A percentile compares a stretch with the other conserved stretches of the same genome.
Evolutionary conservation across 2,113 vertebrate genomes (phyloP).

Genomic region (Odocoileus hemionus): DNA sequence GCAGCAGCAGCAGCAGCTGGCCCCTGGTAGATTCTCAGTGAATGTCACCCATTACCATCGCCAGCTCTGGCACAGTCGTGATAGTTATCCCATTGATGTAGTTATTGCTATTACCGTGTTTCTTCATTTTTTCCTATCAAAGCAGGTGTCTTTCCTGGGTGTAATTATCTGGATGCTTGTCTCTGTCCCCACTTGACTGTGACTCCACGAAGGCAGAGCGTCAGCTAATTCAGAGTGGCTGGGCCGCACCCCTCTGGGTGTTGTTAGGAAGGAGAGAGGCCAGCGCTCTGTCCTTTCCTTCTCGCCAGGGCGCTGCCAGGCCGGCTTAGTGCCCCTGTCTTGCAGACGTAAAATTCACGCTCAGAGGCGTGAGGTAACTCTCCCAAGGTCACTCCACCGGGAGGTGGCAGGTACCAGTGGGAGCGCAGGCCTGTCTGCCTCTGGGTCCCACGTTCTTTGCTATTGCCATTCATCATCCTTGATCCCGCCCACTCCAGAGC

Average conservation of each 20-base stretch:
- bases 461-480: rapidly evolving
- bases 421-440: not conserved
- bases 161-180: not conserved
- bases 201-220: not conserved
- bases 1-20: not conserved
- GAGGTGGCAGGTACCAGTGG: not conserved
- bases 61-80: rapidly evolving
- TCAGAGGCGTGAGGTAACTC: not conserved
- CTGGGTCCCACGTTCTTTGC: not conserved
- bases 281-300: not conserved
- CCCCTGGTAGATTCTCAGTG: not conserved
- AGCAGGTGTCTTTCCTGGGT: not conserved
- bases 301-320: not conserved
- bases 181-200: not conserved
- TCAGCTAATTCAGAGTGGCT: not conserved
- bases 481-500: not conserved
- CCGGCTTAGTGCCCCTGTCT: not conserved
- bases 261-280: not conserved
- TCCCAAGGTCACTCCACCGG: not conserved
- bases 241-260: not conserved
- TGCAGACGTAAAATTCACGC: not conserved
- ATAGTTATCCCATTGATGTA: rapidly evolving
- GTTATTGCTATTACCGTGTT: rapidly evolving
- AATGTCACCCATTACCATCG: rapidly evolving
- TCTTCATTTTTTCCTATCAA: not conserved